These are phyloP conservation scores for Hemaris fuciformis DNA, from an alignment of 2,888 invertebrate species.

Conservation along the genomic window DNA sequence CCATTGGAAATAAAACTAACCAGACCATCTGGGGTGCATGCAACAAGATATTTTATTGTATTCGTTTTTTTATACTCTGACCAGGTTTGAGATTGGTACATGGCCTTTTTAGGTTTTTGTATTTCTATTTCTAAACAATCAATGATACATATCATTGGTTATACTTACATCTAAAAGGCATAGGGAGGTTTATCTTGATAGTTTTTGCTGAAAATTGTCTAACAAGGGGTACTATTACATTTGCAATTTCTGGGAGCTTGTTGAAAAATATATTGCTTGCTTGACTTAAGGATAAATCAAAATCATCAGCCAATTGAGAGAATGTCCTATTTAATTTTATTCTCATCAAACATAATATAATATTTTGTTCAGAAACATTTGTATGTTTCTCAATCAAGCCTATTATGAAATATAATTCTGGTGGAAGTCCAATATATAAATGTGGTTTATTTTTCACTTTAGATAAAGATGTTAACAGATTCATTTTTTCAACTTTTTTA, in stretches of 20 bases:
- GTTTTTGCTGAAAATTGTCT: not conserved
- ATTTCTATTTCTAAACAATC: slow-evolving; percentile 52
- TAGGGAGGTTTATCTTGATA: slow-evolving; percentile 26
- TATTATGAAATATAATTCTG: not conserved
- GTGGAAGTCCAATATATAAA: not conserved
- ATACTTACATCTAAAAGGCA: slow-evolving; percentile 36
- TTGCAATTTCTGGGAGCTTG: slow-evolving; percentile 27
- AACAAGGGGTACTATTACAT: slow-evolving; percentile 27
- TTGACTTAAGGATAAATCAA: slow-evolving; percentile 21
- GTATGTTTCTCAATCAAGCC: not conserved
- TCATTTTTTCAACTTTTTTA: no score
- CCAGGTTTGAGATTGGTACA: slow-evolving; percentile 45
- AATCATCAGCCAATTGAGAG: slow-evolving; percentile 6
- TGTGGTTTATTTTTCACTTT: not conserved
- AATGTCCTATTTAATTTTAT: not conserved
- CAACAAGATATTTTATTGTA: slow-evolving; percentile 36
- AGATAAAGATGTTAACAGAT: no score
- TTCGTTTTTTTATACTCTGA: slow-evolving; percentile 43
- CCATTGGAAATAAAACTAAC: slow-evolving; percentile 25
- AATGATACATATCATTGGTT: slow-evolving; percentile 40
- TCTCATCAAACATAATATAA: not conserved
- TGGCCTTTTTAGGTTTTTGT: slow-evolving; percentile 43
- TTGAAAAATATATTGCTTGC: slow-evolving; percentile 22
- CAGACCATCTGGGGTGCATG: slow-evolving; percentile 34
- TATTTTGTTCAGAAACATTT: not conserved